A percentile compares a stretch with the other conserved stretches of the same genome.
phyloP scores from a whole-genome alignment of 2,888 invertebrate genomes.

The Bugula neritina region DNA sequence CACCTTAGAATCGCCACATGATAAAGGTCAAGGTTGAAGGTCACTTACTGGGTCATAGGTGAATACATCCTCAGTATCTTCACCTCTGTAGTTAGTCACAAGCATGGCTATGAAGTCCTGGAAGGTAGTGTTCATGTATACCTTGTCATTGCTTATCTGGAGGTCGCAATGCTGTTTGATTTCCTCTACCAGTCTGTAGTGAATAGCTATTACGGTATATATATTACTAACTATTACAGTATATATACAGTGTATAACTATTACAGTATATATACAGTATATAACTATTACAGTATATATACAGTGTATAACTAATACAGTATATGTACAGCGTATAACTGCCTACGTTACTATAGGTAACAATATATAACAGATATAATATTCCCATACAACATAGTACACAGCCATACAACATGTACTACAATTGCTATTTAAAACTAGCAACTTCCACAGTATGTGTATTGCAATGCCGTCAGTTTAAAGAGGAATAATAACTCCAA shows the following conservation, averaged over 20 bases:
- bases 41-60: constrained; percentile 64
- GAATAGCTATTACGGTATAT: not conserved
- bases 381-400: no score
- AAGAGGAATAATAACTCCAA: no score
- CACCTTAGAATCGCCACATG: no score
- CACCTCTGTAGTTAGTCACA: constrained; percentile 64
- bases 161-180: constrained; percentile 73
- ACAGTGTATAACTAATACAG: not conserved
- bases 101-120: constrained; percentile 69
- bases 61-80: constrained; percentile 57
- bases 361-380: no score
- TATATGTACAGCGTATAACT: not conserved
- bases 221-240: not conserved
- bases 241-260: no score
- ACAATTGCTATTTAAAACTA: no score
- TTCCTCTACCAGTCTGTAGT: constrained; percentile 75
- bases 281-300: not conserved
- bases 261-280: no score
- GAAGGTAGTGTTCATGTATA: constrained; percentile 87
- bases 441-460: no score
- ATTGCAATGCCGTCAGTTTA: no score
- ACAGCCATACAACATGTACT: no score
- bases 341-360: no score
- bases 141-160: constrained; percentile 69
- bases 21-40: no score